phyloP scores from a whole-genome alignment of 2,888 invertebrate genomes.

The Onchidella celtica region DNA sequence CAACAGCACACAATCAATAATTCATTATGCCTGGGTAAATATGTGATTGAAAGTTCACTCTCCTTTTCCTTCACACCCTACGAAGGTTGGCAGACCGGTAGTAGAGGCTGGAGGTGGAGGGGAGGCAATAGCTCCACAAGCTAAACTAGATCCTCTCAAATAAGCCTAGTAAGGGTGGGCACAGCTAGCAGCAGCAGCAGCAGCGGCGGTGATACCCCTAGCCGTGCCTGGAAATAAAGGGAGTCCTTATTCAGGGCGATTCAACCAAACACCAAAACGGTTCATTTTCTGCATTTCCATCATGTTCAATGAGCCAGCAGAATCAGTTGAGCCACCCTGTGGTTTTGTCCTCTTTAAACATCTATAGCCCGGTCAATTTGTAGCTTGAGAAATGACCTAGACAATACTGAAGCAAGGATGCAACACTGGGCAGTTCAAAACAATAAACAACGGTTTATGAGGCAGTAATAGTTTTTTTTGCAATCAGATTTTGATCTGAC shows the following conservation, averaged over 20 bases:
- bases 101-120: slow-evolving; percentile 44
- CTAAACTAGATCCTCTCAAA: slow-evolving; percentile 46
- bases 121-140: slow-evolving; percentile 45
- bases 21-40: too few species aligned
- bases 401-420: slow-evolving; percentile 9
- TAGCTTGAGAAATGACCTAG: slow-evolving; percentile 23
- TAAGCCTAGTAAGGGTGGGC: too few species aligned
- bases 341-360: too few species aligned
- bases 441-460: too few species aligned
- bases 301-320: neutral
- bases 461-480: too few species aligned
- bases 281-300: neutral
- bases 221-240: neutral
- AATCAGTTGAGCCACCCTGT: slow-evolving; percentile 25
- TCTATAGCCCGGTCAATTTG: slow-evolving; percentile 20
- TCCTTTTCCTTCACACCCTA: slow-evolving; percentile 42
- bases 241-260: too few species aligned
- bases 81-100: slow-evolving; percentile 49
- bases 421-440: neutral
- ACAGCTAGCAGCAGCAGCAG: slow-evolving; percentile 1
- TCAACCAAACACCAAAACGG: slow-evolving; percentile 18
- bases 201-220: neutral
- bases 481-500: too few species aligned
- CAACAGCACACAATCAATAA: too few species aligned
- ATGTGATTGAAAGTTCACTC: too few species aligned